Conservation (phyloP, 2,113 vertebrate species). For the Rhynchopsitta pachyrhyncha region DNA sequence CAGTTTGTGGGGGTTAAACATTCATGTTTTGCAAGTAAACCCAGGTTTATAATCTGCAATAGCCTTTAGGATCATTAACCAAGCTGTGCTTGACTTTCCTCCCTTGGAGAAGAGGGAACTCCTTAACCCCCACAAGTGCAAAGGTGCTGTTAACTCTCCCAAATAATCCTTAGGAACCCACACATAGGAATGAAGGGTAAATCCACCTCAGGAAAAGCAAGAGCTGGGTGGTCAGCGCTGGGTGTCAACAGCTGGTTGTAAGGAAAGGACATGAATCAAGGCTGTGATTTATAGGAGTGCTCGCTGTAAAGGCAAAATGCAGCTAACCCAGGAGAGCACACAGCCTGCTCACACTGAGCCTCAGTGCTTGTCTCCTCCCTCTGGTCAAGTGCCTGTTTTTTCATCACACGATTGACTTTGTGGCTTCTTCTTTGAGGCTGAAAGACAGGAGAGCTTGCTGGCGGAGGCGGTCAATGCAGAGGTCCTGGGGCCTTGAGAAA, state of each 20-base stretch:
- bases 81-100: not conserved
- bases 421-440: not conserved
- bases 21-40: not conserved
- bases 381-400: not conserved
- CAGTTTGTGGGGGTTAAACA: not conserved
- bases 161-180: not conserved
- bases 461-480: not conserved
- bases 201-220: not conserved
- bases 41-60: not conserved
- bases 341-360: not conserved
- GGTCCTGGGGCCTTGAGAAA: not conserved
- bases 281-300: not conserved
- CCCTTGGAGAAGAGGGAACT: not conserved
- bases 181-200: too few species aligned
- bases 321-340: not conserved
- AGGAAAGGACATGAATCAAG: not conserved
- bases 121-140: not conserved
- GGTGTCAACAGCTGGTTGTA: too few species aligned
- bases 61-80: not conserved
- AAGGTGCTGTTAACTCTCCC: not conserved
- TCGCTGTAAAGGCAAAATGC: not conserved
- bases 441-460: not conserved
- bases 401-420: not conserved
- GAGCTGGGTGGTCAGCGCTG: not conserved
- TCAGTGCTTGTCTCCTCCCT: not conserved